Base-by-base conservation (phyloP, 2,888 invertebrate genomes). In the Bembecia ichneumoniformis region DNA sequence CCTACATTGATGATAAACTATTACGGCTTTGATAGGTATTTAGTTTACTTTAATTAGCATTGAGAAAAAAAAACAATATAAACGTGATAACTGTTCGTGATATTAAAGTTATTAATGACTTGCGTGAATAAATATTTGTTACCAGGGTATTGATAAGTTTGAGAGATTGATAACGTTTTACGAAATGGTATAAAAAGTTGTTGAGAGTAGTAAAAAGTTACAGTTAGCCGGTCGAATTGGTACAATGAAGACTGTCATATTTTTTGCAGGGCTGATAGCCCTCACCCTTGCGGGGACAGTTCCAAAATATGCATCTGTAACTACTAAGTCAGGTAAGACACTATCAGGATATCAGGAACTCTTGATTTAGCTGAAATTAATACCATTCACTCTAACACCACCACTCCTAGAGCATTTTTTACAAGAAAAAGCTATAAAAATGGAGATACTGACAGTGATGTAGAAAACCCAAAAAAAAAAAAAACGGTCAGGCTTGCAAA, bases 211-310 rank as follows among this genome's bases (percentile, higher is more conserved):
- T 15, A 44, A 35, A 28, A 44, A 16, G 49, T 65, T 51, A 82
- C 82, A 82, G 81, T 82, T 76, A 65, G 56, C 68, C 68, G 65
- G 64, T 62, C 59, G 57, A 57, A 64, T 61, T 64, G 59, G 58
- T 58, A 81, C 64, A 59, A 87, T 86, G 88, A 88, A 82, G 81
- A 81, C 84, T 76, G 77, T 84, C 72, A 54, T 87, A 56, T 66
- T 83, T 52, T 63, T 88, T 50, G 75, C 81, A 48, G 74, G 74
- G 59, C 64, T 84, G 34, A 66, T 81, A 57, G 82, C 78, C 58
- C 59, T 87, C 58, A 77, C 75, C 52, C 58, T 73, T 50, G 81
- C 79, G 52, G 67, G 68, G 35, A 60, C 62, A 56, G 62, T 71
- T 47, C 69, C 69, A 14, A 56, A 58, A 36, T 53, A 57, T 46